These are phyloP conservation scores for Liodrosophila aerea DNA, from an alignment of 2,888 invertebrate genomes.

Conservation along the genomic window DNA sequence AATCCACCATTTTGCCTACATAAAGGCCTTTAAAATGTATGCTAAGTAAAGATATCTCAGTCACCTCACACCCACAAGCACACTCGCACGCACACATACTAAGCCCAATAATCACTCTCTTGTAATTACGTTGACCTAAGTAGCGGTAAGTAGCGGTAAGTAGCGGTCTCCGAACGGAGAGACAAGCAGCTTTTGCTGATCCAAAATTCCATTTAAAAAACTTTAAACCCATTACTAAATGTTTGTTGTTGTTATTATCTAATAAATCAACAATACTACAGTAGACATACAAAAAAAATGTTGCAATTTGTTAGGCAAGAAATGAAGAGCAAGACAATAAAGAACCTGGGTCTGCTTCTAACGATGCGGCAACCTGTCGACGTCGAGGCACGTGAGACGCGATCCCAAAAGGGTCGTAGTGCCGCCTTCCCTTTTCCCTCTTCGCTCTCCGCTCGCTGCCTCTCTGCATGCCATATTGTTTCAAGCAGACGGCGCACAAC, in stretches of 20 bases:
- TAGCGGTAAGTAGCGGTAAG: conserved; percentile 49
- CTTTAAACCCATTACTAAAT: conserved; percentile 77
- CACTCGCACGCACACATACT: neutral
- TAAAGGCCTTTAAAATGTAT: neutral
- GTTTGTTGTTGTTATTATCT: conserved; percentile 54
- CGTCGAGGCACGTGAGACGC: conserved; percentile 52
- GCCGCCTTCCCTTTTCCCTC: conserved; percentile 7
- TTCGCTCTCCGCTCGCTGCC: neutral
- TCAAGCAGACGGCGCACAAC: conserved; percentile 66
- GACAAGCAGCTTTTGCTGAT: conserved; percentile 31
- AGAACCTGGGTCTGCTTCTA: conserved; percentile 45
- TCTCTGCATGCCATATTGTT: conserved; percentile 60
- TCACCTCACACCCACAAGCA: too few species aligned
- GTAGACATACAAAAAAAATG: conserved; percentile 29
- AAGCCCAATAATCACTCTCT: conserved; percentile 32
- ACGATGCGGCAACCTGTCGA: conserved; percentile 75
- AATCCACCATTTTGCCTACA: neutral
- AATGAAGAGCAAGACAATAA: conserved; percentile 13
- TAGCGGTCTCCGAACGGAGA: conserved; percentile 30
- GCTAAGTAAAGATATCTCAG: neutral
- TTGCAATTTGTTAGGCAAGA: conserved; percentile 69
- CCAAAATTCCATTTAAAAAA: conserved; percentile 75
- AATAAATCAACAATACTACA: conserved; percentile 60
- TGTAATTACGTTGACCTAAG: conserved; percentile 53
- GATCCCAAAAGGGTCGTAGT: conserved; percentile 71